Percentiles rank a stretch among this genome's conserved stretches.
phyloP scores from a whole-genome alignment of 1,140 invertebrate genomes.

The Atta cephalotes region DNA sequence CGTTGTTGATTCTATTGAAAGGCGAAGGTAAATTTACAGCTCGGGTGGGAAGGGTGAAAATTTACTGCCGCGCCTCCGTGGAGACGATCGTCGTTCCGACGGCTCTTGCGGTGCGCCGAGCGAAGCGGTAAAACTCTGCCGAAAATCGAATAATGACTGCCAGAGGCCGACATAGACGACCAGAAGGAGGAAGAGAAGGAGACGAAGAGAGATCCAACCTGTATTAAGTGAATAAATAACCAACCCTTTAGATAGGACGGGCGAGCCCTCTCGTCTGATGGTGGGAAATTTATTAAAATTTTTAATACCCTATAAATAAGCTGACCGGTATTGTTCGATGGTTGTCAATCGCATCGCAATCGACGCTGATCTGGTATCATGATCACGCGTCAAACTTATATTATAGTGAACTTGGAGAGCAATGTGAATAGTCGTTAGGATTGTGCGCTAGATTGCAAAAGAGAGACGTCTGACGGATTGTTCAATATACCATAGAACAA shows the following conservation, averaged over 20 bases:
- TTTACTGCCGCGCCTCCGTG: constrained; percentile 77
- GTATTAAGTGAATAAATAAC: constrained; percentile 80
- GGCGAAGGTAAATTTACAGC: constrained; percentile 80
- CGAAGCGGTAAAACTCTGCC: constrained; percentile 70
- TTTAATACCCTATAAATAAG: constrained; percentile 80
- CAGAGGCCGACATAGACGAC: constrained; percentile 10
- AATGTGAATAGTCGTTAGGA: background rate
- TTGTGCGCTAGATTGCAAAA: background rate
- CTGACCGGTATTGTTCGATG: constrained; percentile 66
- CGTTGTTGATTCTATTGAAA: constrained; percentile 76
- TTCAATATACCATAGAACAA: background rate
- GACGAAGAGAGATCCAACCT: background rate
- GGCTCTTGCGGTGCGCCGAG: constrained; percentile 36
- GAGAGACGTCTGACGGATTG: constrained; percentile 22
- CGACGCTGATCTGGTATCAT: constrained; percentile 2
- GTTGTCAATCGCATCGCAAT: constrained; percentile 56
- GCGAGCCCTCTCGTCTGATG: background rate
- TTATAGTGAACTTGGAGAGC: constrained; percentile 49
- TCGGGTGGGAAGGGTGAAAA: constrained; percentile 80
- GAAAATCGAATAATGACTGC: constrained; percentile 76
- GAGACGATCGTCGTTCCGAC: constrained; percentile 57
- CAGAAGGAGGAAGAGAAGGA: background rate
- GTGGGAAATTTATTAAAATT: constrained; percentile 79
- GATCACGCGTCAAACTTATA: constrained; percentile 54
- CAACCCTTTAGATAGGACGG: constrained; percentile 56